phyloP scores from a whole-genome alignment of 2,888 invertebrate genomes.

The Sinohyriopsis cumingii region DNA sequence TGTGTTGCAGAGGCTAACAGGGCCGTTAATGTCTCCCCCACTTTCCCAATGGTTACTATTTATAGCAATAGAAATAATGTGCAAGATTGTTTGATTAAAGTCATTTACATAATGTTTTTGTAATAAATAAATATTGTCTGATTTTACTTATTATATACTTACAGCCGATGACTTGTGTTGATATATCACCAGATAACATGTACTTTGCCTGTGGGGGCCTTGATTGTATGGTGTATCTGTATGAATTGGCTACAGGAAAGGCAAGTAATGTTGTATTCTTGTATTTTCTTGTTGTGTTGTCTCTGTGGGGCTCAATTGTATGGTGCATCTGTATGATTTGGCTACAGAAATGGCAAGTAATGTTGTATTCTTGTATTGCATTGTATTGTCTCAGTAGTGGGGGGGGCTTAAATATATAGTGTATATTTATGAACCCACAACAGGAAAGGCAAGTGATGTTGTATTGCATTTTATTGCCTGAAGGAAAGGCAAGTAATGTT shows the following conservation, averaged over 20 bases:
- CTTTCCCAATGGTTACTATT: no score
- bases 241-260: slow-evolving; percentile 61
- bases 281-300: slow-evolving; percentile 27
- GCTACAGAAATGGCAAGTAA: slow-evolving; percentile 41
- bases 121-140: no score
- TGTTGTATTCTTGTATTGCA: background rate
- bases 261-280: slow-evolving; percentile 24
- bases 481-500: slow-evolving; percentile 55
- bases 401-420: slow-evolving; percentile 65
- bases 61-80: no score
- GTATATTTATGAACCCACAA: slow-evolving; percentile 59
- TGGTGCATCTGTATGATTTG: slow-evolving; percentile 51
- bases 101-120: no score
- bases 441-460: slow-evolving; percentile 54
- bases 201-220: slow-evolving; percentile 64
- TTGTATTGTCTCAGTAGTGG: slow-evolving; percentile 54
- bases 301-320: slow-evolving; percentile 51
- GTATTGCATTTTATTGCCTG: slow-evolving; percentile 49
- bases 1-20: no score
- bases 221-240: slow-evolving; percentile 65
- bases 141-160: slow-evolving; percentile 7
- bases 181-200: slow-evolving; percentile 56
- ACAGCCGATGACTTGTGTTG: slow-evolving; percentile 64
- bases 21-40: no score
- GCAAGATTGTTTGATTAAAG: no score